Evolutionary conservation across 2,888 invertebrate species (phyloP).

Genomic region (Nomada goodeniana): DNA sequence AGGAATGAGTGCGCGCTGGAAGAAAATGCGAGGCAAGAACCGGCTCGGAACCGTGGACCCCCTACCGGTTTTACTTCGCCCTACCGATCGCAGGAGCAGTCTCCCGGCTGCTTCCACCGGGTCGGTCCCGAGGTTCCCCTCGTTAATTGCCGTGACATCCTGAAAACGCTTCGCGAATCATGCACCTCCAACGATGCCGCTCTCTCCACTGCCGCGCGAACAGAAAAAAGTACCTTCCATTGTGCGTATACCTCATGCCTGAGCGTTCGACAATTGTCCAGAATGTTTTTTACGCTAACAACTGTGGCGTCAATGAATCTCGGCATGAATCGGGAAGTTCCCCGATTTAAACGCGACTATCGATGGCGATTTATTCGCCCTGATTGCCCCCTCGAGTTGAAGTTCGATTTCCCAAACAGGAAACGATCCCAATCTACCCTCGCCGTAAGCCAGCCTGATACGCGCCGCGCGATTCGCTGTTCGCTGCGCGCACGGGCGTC

Average conservation of each 20-base stretch:
- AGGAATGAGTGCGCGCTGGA: slow-evolving; percentile 68
- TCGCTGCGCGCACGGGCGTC: no score
- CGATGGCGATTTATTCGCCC: no score
- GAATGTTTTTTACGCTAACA: no score
- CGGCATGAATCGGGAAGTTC: no score
- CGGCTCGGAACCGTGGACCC: slow-evolving; percentile 77
- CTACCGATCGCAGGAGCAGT: slow-evolving; percentile 63
- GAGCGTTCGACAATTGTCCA: not conserved
- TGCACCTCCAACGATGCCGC: slow-evolving; percentile 14
- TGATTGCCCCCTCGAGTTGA: no score
- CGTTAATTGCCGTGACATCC: slow-evolving; percentile 68
- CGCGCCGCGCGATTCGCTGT: no score
- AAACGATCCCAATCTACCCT: no score
- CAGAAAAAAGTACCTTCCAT: not conserved
- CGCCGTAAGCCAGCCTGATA: no score
- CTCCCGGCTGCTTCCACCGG: slow-evolving; percentile 47
- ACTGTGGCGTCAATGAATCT: no score
- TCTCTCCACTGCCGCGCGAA: not conserved
- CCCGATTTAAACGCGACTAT: no score
- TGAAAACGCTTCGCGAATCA: slow-evolving; percentile 53
- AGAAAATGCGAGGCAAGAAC: slow-evolving; percentile 79
- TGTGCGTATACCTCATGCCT: not conserved
- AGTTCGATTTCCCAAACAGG: no score
- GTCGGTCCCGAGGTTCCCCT: slow-evolving; percentile 53
- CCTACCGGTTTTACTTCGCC: slow-evolving; percentile 79